Evolutionary conservation across 1,140 invertebrate genomes (phyloP), one percentile per base, ranked within the genome.

Genomic region (Drosophila lacertosa): DNA sequence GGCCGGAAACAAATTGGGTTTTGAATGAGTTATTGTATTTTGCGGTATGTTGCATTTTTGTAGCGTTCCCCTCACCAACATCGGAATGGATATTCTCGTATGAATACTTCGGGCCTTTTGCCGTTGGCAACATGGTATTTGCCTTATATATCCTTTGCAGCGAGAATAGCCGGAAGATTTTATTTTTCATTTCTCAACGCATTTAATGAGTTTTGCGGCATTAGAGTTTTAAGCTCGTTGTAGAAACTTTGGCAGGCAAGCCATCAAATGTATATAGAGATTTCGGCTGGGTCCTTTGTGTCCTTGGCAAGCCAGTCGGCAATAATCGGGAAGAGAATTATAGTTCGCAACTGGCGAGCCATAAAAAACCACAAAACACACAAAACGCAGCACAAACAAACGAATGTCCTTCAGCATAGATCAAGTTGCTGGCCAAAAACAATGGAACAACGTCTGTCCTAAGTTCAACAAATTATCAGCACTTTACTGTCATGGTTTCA

Each of bases 1-100:
- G 81, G 82, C 77, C 81, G 81, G 81, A 86, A 86, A 86, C 81
- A 67, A 86, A 86, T 86, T 86, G 81, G 82, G 82, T 74, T 86
- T 86, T 86, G 81, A 88, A 86, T 86, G 81, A 86, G 81, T 88
- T 86, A 84, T 84, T 86, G 81, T 84, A 51, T 86, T 69, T 81
- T 86, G 73, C 48, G 81, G 76, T 74, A 48, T 48, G 81, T 64
- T 86, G 65, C 72, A 79, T 79, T 75, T 83, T 83, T 77, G 54
- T 74, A 11, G 37, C 22, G n/a, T 20, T 40, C 3, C 4, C 33
- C 5, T 7, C n/a, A 32, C 9, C 47, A 32, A 26, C 11, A 16
- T 10, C 20, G 10, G 18, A 4, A 2, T 9, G 39, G 7, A 20
- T n/a, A n/a, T 6, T n/a, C 29, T 44, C 10, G 10, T n/a, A 39